phyloP scores from a whole-genome alignment of 64 coral and sea anemone species.

The Dendrophyllia cribrosa region DNA sequence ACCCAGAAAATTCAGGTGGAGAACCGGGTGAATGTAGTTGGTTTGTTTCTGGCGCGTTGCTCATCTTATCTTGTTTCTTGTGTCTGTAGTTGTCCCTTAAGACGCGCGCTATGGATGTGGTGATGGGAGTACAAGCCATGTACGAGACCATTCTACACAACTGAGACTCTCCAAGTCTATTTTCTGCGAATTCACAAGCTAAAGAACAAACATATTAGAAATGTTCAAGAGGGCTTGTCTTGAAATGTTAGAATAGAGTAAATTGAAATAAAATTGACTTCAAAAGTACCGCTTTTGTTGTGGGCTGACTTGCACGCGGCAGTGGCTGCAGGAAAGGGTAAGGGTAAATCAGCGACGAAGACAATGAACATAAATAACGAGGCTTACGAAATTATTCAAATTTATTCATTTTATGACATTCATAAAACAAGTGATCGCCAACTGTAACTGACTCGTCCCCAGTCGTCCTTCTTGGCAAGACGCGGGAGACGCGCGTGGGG shows the following conservation, averaged over 20 bases:
- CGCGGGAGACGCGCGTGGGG: too few relatives aligned
- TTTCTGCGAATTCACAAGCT: neutral
- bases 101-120: conserved; percentile 82
- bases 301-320: too few relatives aligned
- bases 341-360: too few relatives aligned
- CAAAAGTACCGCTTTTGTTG: too few relatives aligned
- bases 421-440: too few relatives aligned
- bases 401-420: too few relatives aligned
- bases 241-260: neutral
- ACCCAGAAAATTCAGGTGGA: too few relatives aligned
- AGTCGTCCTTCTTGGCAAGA: too few relatives aligned
- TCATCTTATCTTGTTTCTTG: neutral
- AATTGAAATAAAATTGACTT: neutral
- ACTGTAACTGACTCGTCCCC: too few relatives aligned
- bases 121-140: conserved; percentile 53
- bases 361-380: too few relatives aligned
- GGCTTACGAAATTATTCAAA: too few relatives aligned
- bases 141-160: conserved; percentile 76
- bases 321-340: neutral
- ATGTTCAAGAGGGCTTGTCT: neutral
- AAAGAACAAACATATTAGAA: too few relatives aligned
- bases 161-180: neutral
- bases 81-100: conserved; percentile 70
- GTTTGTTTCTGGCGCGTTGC: neutral
- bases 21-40: neutral